Base-by-base conservation (phyloP, 1,140 invertebrate species). In the Eumaeus atala region DNA sequence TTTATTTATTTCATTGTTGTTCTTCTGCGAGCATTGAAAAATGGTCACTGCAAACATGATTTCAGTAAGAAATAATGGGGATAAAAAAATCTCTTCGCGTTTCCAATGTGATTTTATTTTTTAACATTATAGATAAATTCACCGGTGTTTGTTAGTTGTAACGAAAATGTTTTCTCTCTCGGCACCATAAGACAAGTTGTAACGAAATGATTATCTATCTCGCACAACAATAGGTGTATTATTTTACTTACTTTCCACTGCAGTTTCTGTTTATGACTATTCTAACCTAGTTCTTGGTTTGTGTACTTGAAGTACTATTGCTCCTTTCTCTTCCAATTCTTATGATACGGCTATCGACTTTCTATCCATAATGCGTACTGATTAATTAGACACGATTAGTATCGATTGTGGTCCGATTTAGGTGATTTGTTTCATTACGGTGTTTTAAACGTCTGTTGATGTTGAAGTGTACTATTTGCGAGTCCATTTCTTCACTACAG, bases 321-420 rank as follows among this genome's bases (percentile, higher is more conserved):
- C 70, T 65, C 81, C 82, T 83, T 85, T 85, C 82, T 85, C 82
- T 75, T 74, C 67, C 55, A 69, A 73, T 71, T 70, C 63, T 70
- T 70, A 70, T 70, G 69, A 80, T 77, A 67, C 64, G 64, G 61
- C 72, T 72, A 77, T 75, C 66, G 55, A 76, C 82, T 85, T 85
- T 85, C 82, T 85, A 82, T 62, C 61, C 59, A 66, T 74, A 79
- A 79, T 84, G 74, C 75, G 75, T 77, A 77, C 72, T 77, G 78
- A 85, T 85, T 85, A 85, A 85, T 85, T 84, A 82, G 72, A 71
- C 70, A 73, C 79, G 82, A 85, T 85, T 78, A 71, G 60, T 66
- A 72, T 70, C 62, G 63, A 69, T 64, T 58, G 64, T 69, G 54
- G 52, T 35, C 35, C 40, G 52, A 60, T 52, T 48, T 37, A 38